Base-by-base conservation (phyloP, 2,888 invertebrate species). In the Hololepta plana region DNA sequence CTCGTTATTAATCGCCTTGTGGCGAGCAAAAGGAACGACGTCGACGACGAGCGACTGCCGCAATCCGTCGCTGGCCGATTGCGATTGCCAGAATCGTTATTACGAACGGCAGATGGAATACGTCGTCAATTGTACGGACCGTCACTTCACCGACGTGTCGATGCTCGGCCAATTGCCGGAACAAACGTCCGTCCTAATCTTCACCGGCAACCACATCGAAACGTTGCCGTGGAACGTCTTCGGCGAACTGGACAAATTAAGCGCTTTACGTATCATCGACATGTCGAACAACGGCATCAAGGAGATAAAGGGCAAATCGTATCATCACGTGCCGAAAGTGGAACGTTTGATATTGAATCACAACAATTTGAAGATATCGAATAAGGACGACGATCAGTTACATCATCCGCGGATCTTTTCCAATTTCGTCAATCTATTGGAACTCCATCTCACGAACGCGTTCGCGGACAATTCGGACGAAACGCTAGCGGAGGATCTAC, bases 271-370 rank as follows among this genome's bases (percentile, higher is more conserved):
- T 33, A 60, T 70, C 3, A 67, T 79, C 21, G 79, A 80, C 41
- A 70, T 80, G 71, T 72, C 72, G 33, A 70, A 64, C 43, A 80
- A 80, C 46, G 60, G 64, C 9, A 77, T 80, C 20, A 51, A 61
- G 22, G 69, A 70, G 35, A 75, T 80, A 23, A 64, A 67, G 32
- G 79, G 79, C 2, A 75, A 77, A 46, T 57, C 73, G 0, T 80
- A 73, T 45, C 79, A 80, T 43, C 72, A 70, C 40, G 77, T 79
- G 1, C 60, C 62, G 24, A 64, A 63, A 33, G 77, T 79, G 0
- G 62, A 67, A 42, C 58, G 70, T 13, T 55, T 80, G 5, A 66
- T 75, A 33, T 53, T 80, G 29, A 72, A 77, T 46, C 72, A 75
- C 43, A 80, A 80, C 43, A 60, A 73, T 32, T 53, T 79, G 17